These are phyloP conservation scores for Heterotilapia buettikoferi DNA, from an alignment of 2,113 vertebrate species.

Conservation along the genomic window DNA sequence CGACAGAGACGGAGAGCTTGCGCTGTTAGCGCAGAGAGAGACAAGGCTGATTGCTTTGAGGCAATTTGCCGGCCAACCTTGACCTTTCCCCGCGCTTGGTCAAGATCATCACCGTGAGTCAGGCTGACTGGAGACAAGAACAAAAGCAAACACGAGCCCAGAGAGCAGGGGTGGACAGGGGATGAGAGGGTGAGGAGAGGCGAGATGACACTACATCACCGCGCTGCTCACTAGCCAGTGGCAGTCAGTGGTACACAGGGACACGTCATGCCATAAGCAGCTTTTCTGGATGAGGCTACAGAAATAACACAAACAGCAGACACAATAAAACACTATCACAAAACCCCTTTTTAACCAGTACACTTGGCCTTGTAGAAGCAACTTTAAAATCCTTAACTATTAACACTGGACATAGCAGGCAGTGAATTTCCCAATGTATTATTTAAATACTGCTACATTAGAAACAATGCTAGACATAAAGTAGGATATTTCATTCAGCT, in stretches of 20 bases:
- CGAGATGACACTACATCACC: background rate
- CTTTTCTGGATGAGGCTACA: background rate
- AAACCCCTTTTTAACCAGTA: background rate
- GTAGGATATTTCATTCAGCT: background rate
- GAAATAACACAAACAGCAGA: background rate
- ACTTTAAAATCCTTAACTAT: background rate
- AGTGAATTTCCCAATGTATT: background rate
- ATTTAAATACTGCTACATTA: background rate
- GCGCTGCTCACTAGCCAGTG: background rate
- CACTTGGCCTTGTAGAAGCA: background rate
- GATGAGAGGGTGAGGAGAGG: background rate
- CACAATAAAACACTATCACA: background rate
- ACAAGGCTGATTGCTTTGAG: conserved; percentile 65
- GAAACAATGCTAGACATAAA: background rate
- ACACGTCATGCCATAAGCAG: background rate
- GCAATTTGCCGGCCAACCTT: conserved; percentile 68
- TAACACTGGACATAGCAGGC: background rate
- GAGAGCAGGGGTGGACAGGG: background rate
- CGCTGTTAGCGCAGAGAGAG: conserved; percentile 33
- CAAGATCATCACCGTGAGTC: conserved; percentile 67
- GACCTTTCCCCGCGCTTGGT: conserved; percentile 67
- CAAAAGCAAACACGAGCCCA: conserved; percentile 61
- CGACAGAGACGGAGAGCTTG: conserved; percentile 24
- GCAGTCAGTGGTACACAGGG: background rate
- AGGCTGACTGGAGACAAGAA: conserved; percentile 45